These are phyloP conservation scores for Dendrolimus punctatus DNA, from an alignment of 1,140 invertebrate species.

Conservation along the genomic window DNA sequence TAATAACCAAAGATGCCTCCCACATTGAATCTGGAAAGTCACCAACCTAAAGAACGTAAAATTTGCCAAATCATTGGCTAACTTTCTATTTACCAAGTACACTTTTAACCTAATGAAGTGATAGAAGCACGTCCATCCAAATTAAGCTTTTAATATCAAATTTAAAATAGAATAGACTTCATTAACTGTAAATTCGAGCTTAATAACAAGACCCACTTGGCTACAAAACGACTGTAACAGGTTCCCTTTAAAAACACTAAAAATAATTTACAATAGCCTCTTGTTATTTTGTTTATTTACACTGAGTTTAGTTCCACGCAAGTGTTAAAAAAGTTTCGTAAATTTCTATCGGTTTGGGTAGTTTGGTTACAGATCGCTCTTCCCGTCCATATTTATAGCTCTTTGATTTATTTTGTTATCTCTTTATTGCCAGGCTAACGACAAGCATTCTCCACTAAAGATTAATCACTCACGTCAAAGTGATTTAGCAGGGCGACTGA, in stretches of 20 bases:
- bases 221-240: conserved; percentile 43
- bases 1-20: conserved; percentile 39
- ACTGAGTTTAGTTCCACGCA: conserved; percentile 39
- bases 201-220: conserved; percentile 22
- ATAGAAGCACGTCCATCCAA: conserved; percentile 8
- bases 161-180: conserved; percentile 17
- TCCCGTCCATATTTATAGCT: conserved; percentile 57
- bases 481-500: conserved; percentile 68
- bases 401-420: conserved; percentile 71
- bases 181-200: conserved; percentile 8
- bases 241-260: conserved; percentile 46
- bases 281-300: conserved; percentile 64
- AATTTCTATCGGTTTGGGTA: conserved; percentile 51
- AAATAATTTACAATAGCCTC: conserved; percentile 53
- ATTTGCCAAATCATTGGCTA: conserved; percentile 26
- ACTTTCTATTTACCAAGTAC: conserved; percentile 24
- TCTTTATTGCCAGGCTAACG: conserved; percentile 66
- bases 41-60: conserved; percentile 8
- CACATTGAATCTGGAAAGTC: conserved; percentile 14
- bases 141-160: conserved; percentile 13
- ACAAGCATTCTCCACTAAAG: conserved; percentile 63
- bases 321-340: conserved; percentile 60
- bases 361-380: conserved; percentile 60
- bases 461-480: conserved; percentile 64
- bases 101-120: background rate